phyloP scores from a whole-genome alignment of 2,888 invertebrate genomes.

The Chrysotoxum bicinctum region DNA sequence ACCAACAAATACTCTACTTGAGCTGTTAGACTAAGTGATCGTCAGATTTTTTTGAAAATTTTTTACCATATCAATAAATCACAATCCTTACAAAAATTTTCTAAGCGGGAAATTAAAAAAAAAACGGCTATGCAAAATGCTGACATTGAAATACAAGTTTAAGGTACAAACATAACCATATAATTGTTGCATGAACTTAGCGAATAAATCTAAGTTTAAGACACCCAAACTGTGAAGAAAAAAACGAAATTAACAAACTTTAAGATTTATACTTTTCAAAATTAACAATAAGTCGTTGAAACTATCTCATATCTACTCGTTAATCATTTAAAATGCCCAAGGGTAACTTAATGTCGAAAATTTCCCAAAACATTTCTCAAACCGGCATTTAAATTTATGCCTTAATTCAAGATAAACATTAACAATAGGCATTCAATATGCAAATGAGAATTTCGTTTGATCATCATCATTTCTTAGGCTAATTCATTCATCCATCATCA shows the following conservation, averaged over 20 bases:
- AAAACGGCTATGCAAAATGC: too few relatives aligned
- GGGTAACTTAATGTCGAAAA: background rate
- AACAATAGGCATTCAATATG: background rate
- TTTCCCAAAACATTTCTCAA: background rate
- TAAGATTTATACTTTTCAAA: background rate
- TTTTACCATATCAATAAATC: too few relatives aligned
- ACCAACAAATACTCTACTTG: too few relatives aligned
- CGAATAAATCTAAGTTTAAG: too few relatives aligned
- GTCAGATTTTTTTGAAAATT: too few relatives aligned
- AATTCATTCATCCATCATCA: constrained; percentile 3
- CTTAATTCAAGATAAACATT: background rate
- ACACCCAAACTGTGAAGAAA: background rate
- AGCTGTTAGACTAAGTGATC: too few relatives aligned
- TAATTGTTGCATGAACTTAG: too few relatives aligned
- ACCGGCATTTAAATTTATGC: background rate
- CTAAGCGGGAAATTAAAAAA: too few relatives aligned
- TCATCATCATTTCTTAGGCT: background rate
- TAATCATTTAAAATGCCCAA: background rate
- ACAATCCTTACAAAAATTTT: too few relatives aligned
- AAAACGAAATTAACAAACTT: background rate
- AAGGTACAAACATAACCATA: too few relatives aligned
- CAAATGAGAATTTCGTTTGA: constrained; percentile 1
- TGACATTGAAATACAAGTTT: too few relatives aligned
- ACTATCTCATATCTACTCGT: background rate
- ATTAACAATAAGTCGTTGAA: constrained; percentile 11